Evolutionary conservation across 2,888 invertebrate species (phyloP).

Genomic region (Desoria tigrina): DNA sequence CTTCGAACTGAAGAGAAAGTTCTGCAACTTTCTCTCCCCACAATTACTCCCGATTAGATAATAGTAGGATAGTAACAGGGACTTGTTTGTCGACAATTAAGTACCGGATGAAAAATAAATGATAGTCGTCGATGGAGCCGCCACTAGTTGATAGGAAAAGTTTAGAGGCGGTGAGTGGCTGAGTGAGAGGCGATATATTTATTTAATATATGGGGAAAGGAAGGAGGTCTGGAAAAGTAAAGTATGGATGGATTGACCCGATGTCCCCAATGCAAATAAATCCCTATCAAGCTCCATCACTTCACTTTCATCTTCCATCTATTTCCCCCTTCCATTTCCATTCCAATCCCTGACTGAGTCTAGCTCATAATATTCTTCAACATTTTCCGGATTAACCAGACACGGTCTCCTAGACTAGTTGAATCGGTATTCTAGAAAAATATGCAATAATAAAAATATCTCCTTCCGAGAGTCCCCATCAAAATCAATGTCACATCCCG

Average conservation of each 20-base stretch:
- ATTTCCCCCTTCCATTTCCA: not conserved
- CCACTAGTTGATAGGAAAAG: constrained; percentile 1
- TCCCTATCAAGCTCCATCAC: constrained; percentile 11
- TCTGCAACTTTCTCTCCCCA: too few species aligned
- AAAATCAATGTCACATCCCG: too few species aligned
- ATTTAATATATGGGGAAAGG: not conserved
- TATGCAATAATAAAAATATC: too few species aligned
- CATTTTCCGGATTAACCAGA: not conserved
- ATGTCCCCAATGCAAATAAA: constrained; percentile 19
- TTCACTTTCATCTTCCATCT: constrained; percentile 13
- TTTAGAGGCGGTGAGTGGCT: constrained; percentile 1
- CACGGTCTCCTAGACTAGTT: too few species aligned
- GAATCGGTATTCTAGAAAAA: too few species aligned
- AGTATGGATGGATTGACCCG: constrained; percentile 16
- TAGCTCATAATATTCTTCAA: not conserved
- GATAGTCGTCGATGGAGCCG: not conserved
- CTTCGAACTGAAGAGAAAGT: too few species aligned
- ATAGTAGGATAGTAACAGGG: too few species aligned
- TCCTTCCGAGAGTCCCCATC: too few species aligned
- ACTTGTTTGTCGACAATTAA: too few species aligned
- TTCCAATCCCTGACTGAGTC: not conserved
- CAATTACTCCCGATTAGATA: too few species aligned
- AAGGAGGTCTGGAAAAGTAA: constrained; percentile 4
- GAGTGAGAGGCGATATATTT: constrained; percentile 11
- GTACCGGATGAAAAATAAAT: too few species aligned